These are phyloP conservation scores for Dolomedes plantarius DNA, from an alignment of 2,888 invertebrate genomes.

Conservation along the genomic window DNA sequence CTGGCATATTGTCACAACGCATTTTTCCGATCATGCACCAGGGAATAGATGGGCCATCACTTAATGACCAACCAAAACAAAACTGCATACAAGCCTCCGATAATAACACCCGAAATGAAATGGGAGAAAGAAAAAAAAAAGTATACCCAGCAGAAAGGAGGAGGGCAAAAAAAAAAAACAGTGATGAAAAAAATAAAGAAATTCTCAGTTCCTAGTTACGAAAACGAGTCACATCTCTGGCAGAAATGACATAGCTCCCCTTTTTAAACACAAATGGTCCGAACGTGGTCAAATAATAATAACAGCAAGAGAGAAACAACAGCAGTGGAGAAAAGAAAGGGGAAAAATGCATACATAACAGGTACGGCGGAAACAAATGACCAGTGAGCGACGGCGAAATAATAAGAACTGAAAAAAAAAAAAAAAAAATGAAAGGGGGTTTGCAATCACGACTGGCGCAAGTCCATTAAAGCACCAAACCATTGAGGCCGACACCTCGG, in stretches of 20 bases:
- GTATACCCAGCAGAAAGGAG: neutral
- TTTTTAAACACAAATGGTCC: slow-evolving; percentile 31
- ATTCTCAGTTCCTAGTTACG: slow-evolving; percentile 23
- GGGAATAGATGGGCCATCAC: neutral
- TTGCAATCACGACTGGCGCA: slow-evolving; percentile 41
- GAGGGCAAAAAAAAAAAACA: neutral
- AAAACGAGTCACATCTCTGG: slow-evolving; percentile 57
- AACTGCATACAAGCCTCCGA: too few species aligned
- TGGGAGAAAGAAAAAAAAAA: neutral
- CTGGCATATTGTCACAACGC: neutral
- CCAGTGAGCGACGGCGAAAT: slow-evolving; percentile 17
- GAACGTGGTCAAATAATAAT: slow-evolving; percentile 59
- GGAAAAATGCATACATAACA: neutral
- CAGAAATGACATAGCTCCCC: slow-evolving; percentile 40
- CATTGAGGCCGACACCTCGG: slow-evolving; percentile 61
- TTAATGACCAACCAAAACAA: neutral
- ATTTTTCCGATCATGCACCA: neutral
- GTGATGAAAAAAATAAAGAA: neutral
- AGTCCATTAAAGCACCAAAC: slow-evolving; percentile 47
- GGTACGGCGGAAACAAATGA: slow-evolving; percentile 49
- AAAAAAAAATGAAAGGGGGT: neutral
- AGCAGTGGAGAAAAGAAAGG: neutral
- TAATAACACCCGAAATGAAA: too few species aligned
- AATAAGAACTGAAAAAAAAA: neutral
- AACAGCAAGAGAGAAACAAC: neutral